These are phyloP conservation scores for Sinodicranocentrus sp. DNA, from an alignment of 2,888 invertebrate species.

Conservation along the genomic window DNA sequence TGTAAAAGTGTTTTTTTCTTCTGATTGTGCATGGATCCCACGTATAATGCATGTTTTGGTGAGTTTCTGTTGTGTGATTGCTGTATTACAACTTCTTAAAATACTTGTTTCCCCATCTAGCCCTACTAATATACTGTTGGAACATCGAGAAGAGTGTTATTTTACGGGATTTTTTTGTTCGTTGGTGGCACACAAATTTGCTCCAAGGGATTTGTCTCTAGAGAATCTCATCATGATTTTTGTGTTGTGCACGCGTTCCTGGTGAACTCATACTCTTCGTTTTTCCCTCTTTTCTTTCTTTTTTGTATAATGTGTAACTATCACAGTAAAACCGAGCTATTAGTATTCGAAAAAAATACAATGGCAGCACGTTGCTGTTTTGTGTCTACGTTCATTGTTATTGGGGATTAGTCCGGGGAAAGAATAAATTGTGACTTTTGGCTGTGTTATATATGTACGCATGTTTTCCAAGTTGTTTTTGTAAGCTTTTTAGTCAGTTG, in stretches of 20 bases:
- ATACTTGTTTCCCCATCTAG: slow-evolving; percentile 12
- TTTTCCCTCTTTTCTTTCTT: not conserved
- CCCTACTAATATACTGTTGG: slow-evolving; percentile 9
- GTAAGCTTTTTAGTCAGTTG: no score
- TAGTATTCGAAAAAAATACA: not conserved
- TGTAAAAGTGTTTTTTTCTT: no score
- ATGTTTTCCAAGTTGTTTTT: no score
- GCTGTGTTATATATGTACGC: slow-evolving; percentile 11
- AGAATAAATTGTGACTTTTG: slow-evolving; percentile 38
- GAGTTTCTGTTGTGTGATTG: slow-evolving; percentile 4
- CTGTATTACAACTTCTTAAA: slow-evolving; percentile 13
- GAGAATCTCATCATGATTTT: slow-evolving; percentile 33
- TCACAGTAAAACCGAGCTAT: not conserved
- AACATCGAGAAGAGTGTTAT: slow-evolving; percentile 10
- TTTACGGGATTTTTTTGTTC: slow-evolving; percentile 15
- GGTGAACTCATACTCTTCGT: not conserved
- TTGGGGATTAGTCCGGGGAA: slow-evolving; percentile 10
- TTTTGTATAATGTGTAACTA: not conserved
- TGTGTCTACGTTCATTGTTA: slow-evolving; percentile 34
- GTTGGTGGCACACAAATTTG: slow-evolving; percentile 29
- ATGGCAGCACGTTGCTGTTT: slow-evolving; percentile 23
- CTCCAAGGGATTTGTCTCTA: slow-evolving; percentile 23
- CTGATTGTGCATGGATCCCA: not conserved
- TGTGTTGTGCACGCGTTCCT: not conserved
- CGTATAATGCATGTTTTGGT: slow-evolving; percentile 8